phyloP scores from a whole-genome alignment of 1,140 invertebrate species.

The Pteromalus puparum region DNA sequence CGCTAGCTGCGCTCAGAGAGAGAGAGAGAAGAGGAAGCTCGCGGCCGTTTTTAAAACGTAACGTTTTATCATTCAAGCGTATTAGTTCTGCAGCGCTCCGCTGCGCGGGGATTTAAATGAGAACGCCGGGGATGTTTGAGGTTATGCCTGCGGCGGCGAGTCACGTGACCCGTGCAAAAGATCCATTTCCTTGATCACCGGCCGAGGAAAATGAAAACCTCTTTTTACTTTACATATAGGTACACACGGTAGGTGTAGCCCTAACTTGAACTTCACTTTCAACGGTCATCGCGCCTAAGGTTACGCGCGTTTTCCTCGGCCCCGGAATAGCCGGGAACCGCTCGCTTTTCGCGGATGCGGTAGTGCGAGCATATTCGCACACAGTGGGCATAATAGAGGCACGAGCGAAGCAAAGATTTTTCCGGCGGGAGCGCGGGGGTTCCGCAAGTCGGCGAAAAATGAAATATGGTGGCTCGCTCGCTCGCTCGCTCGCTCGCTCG shows the following conservation, averaged over 20 bases:
- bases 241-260: no score
- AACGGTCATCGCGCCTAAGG: neutral
- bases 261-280: neutral
- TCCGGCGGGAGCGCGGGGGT: neutral
- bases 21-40: neutral
- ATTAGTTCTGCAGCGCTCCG: neutral
- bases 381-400: neutral
- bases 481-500: neutral
- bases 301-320: neutral
- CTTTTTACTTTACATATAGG: no score
- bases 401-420: neutral
- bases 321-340: no score
- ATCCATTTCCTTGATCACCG: neutral
- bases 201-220: no score
- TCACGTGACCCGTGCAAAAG: neutral
- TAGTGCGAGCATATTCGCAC: neutral
- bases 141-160: no score
- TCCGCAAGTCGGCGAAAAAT: constrained; percentile 27
- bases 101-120: no score
- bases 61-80: neutral
- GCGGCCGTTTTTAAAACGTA: neutral
- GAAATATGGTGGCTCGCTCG: constrained; percentile 17
- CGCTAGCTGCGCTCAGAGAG: no score
- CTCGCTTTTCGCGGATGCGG: neutral
- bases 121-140: neutral